Evolutionary conservation across 2,113 vertebrate species (phyloP).

Genomic region (Pteruthius melanotis): DNA sequence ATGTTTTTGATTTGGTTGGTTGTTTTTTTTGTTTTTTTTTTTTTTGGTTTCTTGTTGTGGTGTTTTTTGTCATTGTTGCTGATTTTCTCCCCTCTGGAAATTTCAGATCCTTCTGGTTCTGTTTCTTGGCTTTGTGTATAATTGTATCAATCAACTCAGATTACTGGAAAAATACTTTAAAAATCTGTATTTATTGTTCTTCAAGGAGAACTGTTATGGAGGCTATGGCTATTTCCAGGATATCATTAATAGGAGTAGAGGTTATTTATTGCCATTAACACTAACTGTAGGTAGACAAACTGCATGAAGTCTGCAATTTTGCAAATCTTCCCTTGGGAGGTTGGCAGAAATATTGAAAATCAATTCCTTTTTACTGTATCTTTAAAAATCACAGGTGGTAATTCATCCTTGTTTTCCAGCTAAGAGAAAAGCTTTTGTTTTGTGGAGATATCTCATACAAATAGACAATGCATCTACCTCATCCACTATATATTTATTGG

Average conservation of each 20-base stretch:
- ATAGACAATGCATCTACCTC: not conserved
- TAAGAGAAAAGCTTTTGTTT: not conserved
- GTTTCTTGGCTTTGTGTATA: not conserved
- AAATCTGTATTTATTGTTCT: not conserved
- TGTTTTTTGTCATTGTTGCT: not conserved
- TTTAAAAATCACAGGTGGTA: not conserved
- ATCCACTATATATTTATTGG: not conserved
- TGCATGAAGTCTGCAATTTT: not conserved
- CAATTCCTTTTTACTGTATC: not conserved
- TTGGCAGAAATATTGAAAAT: not conserved
- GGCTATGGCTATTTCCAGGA: not conserved
- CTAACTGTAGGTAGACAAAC: not conserved
- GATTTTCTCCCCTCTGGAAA: not conserved
- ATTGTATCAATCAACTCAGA: not conserved
- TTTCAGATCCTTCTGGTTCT: not conserved
- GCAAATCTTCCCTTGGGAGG: not conserved
- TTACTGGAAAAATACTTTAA: not conserved
- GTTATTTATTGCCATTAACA: not conserved
- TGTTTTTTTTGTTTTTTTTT: not conserved
- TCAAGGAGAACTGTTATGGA: not conserved
- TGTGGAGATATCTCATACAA: fast-evolving
- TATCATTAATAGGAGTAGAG: not conserved
- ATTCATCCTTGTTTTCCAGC: not conserved
- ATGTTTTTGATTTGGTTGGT: not conserved
- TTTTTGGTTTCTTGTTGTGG: not conserved